Percentiles rank a stretch among this genome's conserved stretches.
phyloP scores from a whole-genome alignment of 2,113 vertebrate species.

The Sylvilagus bachmani region DNA sequence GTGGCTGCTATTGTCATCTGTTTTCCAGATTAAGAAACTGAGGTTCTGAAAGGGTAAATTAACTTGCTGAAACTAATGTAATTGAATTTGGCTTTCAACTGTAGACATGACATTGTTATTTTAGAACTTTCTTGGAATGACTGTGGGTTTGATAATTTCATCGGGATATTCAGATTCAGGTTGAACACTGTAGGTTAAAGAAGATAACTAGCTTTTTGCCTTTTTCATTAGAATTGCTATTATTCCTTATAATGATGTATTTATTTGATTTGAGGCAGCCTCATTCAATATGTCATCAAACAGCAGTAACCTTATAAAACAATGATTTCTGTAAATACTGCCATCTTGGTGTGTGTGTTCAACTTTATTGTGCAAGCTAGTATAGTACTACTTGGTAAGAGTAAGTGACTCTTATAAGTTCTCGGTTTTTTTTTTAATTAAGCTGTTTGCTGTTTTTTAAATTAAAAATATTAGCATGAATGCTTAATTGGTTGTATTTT shows the following conservation, averaged over 20 bases:
- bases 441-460: background rate
- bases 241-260: background rate
- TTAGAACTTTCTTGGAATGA: background rate
- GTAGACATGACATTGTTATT: background rate
- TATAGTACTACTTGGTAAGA: background rate
- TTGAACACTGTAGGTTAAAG: background rate
- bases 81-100: background rate
- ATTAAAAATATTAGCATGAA: background rate
- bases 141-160: background rate
- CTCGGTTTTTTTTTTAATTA: background rate
- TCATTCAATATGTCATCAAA: background rate
- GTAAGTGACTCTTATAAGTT: background rate
- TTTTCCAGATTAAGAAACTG: conserved; percentile 9
- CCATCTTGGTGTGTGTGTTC: background rate
- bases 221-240: background rate
- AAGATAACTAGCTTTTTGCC: background rate
- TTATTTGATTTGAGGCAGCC: background rate
- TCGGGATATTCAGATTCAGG: background rate
- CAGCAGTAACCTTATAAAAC: background rate
- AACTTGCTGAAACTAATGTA: background rate
- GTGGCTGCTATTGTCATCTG: background rate
- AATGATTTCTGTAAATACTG: background rate
- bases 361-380: background rate
- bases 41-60: background rate
- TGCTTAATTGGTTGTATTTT: background rate